Evolutionary conservation across 2,113 vertebrate species (phyloP).

Genomic region (Heloderma charlesbogerti): DNA sequence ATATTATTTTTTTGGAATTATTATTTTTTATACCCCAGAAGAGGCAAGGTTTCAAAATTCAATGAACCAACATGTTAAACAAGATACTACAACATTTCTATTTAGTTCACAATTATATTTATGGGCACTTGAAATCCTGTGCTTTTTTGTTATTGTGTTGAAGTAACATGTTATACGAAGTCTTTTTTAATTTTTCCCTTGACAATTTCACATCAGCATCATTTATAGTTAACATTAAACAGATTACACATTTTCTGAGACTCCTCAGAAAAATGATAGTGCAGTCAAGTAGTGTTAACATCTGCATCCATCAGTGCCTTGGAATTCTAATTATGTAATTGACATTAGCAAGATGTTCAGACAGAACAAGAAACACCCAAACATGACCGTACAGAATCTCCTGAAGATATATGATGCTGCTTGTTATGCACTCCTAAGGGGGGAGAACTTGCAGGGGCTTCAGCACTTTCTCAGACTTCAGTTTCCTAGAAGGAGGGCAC

Average conservation of each 20-base stretch:
- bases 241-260: conserved; percentile 56
- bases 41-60: background rate
- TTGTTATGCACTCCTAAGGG: too few species aligned
- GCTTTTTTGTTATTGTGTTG: background rate
- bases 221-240: conserved; percentile 51
- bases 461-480: too few species aligned
- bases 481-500: too few species aligned
- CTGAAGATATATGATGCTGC: background rate
- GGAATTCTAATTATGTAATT: conserved; percentile 66
- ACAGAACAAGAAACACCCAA: conserved; percentile 67
- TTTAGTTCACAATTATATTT: background rate
- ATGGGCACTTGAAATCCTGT: background rate
- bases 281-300: conserved; percentile 49
- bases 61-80: background rate
- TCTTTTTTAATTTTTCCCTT: conserved; percentile 10
- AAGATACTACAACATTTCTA: background rate
- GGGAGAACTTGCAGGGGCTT: too few species aligned
- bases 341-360: conserved; percentile 60
- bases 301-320: conserved; percentile 57
- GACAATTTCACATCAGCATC: conserved; percentile 53
- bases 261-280: conserved; percentile 54
- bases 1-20: background rate
- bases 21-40: background rate
- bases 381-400: conserved; percentile 20
- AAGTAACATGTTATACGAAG: background rate